phyloP scores from a whole-genome alignment of 2,797 vertebrate genomes.

The Cottoperca gobio region DNA sequence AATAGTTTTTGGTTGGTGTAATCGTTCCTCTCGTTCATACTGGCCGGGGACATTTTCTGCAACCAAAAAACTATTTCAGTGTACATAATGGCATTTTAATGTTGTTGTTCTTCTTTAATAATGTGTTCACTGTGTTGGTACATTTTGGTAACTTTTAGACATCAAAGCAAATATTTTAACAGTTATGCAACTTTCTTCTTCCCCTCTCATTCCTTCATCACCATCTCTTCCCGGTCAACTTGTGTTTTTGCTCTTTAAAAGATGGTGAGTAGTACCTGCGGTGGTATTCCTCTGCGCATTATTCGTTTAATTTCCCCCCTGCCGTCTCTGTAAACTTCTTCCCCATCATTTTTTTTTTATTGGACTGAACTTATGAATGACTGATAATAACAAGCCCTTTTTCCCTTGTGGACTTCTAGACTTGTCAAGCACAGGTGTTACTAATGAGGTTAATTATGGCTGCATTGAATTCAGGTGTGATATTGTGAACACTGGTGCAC shows the following conservation, averaged over 20 bases:
- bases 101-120: background rate
- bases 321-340: background rate
- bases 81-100: background rate
- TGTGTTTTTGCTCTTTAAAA: slow-evolving; percentile 62
- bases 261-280: slow-evolving; percentile 80
- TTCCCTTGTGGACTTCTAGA: slow-evolving; percentile 14
- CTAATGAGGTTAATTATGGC: background rate
- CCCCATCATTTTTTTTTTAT: slow-evolving; percentile 1
- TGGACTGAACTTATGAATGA: background rate
- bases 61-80: background rate
- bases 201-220: slow-evolving; percentile 38
- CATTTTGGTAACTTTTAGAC: background rate
- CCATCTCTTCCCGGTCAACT: slow-evolving; percentile 50
- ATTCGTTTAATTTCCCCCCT: slow-evolving; percentile 12
- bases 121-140: background rate
- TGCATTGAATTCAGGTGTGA: background rate
- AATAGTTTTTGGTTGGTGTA: background rate
- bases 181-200: slow-evolving; percentile 40
- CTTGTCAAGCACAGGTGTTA: slow-evolving; percentile 2
- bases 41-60: background rate
- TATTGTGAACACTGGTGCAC: background rate
- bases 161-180: slow-evolving; percentile 38
- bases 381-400: background rate
- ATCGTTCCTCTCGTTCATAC: background rate
- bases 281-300: slow-evolving; percentile 17